phyloP scores from a whole-genome alignment of 2,888 invertebrate genomes.

The Seladonia tumulorum region DNA sequence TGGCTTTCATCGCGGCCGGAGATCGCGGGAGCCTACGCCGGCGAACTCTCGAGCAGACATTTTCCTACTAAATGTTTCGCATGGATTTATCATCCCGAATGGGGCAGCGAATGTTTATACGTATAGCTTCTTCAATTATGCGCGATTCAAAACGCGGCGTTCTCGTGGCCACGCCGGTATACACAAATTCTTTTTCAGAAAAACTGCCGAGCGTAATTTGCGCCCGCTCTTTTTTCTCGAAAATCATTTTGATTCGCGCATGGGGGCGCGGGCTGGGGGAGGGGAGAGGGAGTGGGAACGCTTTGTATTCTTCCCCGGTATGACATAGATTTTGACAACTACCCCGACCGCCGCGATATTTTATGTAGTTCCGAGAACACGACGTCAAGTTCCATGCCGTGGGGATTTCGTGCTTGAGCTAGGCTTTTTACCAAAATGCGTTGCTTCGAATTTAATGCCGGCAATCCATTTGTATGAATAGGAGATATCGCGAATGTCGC shows the following conservation, averaged over 20 bases:
- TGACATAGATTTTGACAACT: slow-evolving; percentile 62
- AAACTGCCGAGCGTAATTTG: slow-evolving; percentile 62
- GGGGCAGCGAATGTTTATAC: slow-evolving; percentile 37
- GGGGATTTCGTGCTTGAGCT: slow-evolving; percentile 37
- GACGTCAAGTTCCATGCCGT: slow-evolving; percentile 44
- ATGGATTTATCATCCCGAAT: slow-evolving; percentile 17
- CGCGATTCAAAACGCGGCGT: slow-evolving; percentile 50
- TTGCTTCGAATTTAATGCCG: slow-evolving; percentile 24
- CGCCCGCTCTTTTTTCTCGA: slow-evolving; percentile 44
- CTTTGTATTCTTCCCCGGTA: slow-evolving; percentile 50
- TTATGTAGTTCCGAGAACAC: slow-evolving; percentile 44
- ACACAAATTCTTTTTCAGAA: slow-evolving; percentile 53
- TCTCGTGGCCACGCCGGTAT: slow-evolving; percentile 33
- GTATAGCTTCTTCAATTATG: slow-evolving; percentile 49
- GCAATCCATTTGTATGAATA: slow-evolving; percentile 12
- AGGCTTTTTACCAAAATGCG: slow-evolving; percentile 36
- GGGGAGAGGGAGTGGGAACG: not conserved
- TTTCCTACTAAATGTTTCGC: slow-evolving; percentile 38
- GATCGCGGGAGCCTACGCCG: slow-evolving; percentile 3
- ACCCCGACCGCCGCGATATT: slow-evolving; percentile 46
- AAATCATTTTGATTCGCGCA: slow-evolving; percentile 54
- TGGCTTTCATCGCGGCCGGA: slow-evolving; percentile 24
- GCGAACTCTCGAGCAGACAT: slow-evolving; percentile 35
- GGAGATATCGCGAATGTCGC: not conserved
- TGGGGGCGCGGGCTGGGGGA: not conserved